Evolutionary conservation across 2,113 vertebrate species (phyloP), one percentile per base, ranked within the genome.

Genomic region (Muscicapa adusta): DNA sequence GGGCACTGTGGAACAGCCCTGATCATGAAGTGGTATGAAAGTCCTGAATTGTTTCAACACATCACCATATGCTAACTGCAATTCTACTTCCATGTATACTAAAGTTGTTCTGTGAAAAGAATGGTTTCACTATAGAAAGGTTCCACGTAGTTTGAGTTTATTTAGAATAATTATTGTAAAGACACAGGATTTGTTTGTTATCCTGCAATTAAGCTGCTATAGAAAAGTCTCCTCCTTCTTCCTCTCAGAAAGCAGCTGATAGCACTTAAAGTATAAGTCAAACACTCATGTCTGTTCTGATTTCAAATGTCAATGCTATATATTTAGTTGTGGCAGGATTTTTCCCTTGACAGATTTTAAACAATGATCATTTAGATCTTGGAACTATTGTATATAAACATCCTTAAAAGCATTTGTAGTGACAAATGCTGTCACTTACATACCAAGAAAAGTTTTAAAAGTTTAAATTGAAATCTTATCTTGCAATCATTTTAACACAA

Each of bases 291-390:
- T 50, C 83, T 94, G 65, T 65, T 93, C 73, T 31, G 67, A 96
- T 91, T 96, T 90, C 95, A 80, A 96, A 94, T 89, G 80, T 95
- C 83, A 96, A 33, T 9, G 76, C 65, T 34, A 33, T 88, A 93
- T 78, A 94, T 89, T 92, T 95, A 96, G 74, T 66, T 48, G 88
- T 79, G 73, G 95, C 88, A 97, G 93, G 66, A 67, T 77, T 95
- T 79, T 90, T 68, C 77, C 62, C 63, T 89, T 93, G 86, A 94
- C 88, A 92, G 77, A 82, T 95, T 95, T 96, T 93, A 96, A 96
- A 95, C 87, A 96, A 94, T 83, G 91, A 97, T 88, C 28, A 94
- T 95, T 96, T 94, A 73, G 94, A 92, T 95, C 92, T 95, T 88
- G 94, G 92, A 97, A 94, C n/a, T 72, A 77, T 84, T 94, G 90